Base-by-base conservation (phyloP, 2,797 vertebrate genomes). In the Eidolon dupreanum region DNA sequence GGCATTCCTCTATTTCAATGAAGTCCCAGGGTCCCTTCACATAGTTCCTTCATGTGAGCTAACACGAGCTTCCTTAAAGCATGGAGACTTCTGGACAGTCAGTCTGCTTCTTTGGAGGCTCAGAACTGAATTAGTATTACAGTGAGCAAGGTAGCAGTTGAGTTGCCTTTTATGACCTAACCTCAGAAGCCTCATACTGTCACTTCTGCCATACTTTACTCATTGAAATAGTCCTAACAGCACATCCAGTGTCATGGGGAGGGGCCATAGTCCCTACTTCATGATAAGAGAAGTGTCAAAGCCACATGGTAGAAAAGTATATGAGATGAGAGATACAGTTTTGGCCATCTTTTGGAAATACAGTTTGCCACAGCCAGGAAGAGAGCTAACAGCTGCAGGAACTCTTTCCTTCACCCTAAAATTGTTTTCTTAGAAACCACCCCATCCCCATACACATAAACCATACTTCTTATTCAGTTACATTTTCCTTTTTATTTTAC, bases 401-500 rank as follows among this genome's bases (percentile, higher is more conserved):
- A 84, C 20, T 74, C 88, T 84, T 88, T 81, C 51, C 63, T 95
- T 87, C 59, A 61, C 10, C 33, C 43, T 20, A 70, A 79, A 93
- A 91, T 87, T 61, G 11, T 88, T 85, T 83, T 65, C 12, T 33
- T 89, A 28, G 86, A 93, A 88, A 43, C n/a, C 28, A 59, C 31
- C 31, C 12, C 1, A 11, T 10, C 5, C 36, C 20, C 15, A 28
- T 28, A 28, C 22, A 89, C 41, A 79, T 6, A 81, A 65, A 36
- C 63, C 2, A 9, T 46, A 82, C 15, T 88, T 94, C n/a, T 94
- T 92, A 88, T 74, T 85, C 17, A 17, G 9, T 75, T 84, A 87
- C 15, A 79, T 36, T 93, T 93, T 82, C 63, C 70, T 75, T 92
- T 94, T 85, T 77, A 33, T 91, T 94, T 96, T 84, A 88, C 31